Evolutionary conservation across 2,888 invertebrate genomes (phyloP).

Genomic region (Caenorhabditis panamensis): DNA sequence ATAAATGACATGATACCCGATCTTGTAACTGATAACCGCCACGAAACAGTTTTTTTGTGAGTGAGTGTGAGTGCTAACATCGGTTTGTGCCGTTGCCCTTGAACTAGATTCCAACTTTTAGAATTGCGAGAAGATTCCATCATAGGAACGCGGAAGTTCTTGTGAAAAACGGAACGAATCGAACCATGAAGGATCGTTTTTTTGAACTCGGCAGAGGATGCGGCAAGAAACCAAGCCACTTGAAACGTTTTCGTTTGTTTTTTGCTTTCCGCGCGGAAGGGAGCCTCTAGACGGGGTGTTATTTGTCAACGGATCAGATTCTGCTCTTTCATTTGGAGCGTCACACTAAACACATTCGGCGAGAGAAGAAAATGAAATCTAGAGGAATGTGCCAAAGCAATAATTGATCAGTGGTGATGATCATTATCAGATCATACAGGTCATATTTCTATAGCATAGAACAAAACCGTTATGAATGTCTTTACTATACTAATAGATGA

Average conservation of each 20-base stretch:
- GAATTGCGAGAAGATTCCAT: background rate
- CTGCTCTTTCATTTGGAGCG: conserved; percentile 24
- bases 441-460: background rate
- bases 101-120: conserved; percentile 35
- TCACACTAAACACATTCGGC: conserved; percentile 28
- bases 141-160: conserved; percentile 56
- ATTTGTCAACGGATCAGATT: conserved; percentile 38
- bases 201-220: conserved; percentile 21
- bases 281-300: conserved; percentile 20
- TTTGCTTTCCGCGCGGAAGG: conserved; percentile 44
- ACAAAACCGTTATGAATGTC: too few species aligned
- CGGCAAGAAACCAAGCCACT: conserved; percentile 31
- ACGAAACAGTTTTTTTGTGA: conserved; percentile 42
- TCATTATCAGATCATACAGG: background rate
- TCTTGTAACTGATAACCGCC: conserved; percentile 50
- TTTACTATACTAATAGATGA: too few species aligned
- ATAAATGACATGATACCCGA: conserved; percentile 48
- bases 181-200: conserved; percentile 32
- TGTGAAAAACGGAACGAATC: conserved; percentile 2
- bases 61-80: conserved; percentile 12
- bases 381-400: background rate
- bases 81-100: conserved; percentile 56
- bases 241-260: conserved; percentile 61
- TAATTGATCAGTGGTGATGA: background rate
- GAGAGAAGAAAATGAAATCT: background rate